Evolutionary conservation across 2,113 vertebrate genomes (phyloP).

Genomic region (Rhinopomastus cyanomelas): DNA sequence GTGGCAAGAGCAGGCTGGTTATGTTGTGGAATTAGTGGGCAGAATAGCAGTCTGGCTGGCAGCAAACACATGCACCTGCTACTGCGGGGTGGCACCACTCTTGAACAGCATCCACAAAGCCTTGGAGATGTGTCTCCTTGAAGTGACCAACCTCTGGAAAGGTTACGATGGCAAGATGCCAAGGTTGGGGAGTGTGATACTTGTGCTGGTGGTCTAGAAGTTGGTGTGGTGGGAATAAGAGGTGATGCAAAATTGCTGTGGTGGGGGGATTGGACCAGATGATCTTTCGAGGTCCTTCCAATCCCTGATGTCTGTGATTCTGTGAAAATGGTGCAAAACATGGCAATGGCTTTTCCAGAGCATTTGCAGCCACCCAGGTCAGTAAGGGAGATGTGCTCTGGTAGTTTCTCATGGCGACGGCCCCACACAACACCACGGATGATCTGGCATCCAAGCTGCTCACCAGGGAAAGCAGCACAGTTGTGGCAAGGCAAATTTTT

Average conservation of each 20-base stretch:
- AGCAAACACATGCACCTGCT: neutral
- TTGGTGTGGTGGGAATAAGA: neutral
- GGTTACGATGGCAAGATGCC: accelerated
- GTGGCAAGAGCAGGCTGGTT: neutral
- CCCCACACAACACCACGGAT: accelerated
- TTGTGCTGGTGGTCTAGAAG: neutral
- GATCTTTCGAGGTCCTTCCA: no score
- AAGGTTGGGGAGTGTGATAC: neutral
- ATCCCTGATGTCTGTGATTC: no score
- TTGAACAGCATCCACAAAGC: neutral
- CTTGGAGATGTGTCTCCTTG: neutral
- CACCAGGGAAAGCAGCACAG: neutral
- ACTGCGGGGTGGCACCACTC: neutral
- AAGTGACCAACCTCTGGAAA: neutral
- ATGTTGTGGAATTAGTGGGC: neutral
- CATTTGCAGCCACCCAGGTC: neutral
- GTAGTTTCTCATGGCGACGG: neutral
- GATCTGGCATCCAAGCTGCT: neutral
- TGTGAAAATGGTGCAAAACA: neutral
- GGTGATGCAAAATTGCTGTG: neutral
- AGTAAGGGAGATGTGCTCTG: neutral
- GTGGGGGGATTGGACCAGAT: no score
- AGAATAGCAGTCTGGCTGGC: neutral
- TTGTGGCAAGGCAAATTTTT: neutral
- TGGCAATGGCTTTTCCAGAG: accelerated